These are phyloP conservation scores for Cossypha dichroa DNA, from an alignment of 2,797 vertebrate species.

Conservation along the genomic window DNA sequence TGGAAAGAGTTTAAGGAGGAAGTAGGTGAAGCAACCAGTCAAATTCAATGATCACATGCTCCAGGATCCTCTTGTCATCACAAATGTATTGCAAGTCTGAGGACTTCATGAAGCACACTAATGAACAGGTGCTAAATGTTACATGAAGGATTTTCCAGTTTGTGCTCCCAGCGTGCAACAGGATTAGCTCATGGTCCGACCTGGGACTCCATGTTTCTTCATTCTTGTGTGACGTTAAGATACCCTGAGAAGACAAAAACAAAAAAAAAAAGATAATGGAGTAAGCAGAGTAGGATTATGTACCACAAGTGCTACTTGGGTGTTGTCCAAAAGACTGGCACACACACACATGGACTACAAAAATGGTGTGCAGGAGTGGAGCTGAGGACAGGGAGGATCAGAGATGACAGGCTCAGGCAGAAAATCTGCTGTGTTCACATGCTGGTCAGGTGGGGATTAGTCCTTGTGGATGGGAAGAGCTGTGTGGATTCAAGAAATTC, in stretches of 20 bases:
- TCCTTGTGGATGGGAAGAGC: neutral
- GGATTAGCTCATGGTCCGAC: neutral
- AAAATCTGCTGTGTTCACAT: rapidly evolving
- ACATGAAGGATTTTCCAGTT: neutral
- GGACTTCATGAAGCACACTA: neutral
- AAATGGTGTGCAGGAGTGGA: neutral
- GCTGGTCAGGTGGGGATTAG: rapidly evolving
- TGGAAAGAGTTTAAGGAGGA: neutral
- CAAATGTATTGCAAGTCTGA: neutral
- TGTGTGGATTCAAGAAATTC: rapidly evolving
- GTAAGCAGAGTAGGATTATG: neutral
- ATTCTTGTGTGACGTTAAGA: neutral
- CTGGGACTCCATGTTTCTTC: neutral
- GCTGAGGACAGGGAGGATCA: neutral
- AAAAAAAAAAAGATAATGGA: neutral
- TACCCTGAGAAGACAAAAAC: neutral
- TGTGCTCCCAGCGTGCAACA: rapidly evolving
- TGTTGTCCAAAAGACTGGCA: neutral
- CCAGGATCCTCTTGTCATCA: neutral
- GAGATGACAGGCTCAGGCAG: neutral
- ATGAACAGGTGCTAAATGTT: neutral
- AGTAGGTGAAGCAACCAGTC: neutral
- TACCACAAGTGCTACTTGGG: neutral
- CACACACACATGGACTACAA: neutral
- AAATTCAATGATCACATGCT: neutral